Base-by-base conservation (phyloP, 2,113 vertebrate genomes). In the Rhabdornis inornatus region DNA sequence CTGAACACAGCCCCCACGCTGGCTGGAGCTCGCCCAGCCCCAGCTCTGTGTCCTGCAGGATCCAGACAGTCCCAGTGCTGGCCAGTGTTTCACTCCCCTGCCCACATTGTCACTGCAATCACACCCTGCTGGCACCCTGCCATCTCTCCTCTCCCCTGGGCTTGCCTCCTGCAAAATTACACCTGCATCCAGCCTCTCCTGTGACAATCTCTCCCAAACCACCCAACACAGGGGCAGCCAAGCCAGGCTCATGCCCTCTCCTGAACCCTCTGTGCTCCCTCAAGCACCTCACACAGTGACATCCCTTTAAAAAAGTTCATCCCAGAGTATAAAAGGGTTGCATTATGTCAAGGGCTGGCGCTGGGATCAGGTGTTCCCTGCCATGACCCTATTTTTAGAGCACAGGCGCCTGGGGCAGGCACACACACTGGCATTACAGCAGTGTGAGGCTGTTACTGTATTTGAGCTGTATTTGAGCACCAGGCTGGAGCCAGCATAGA, bases 271-370 rank as follows among this genome's bases (percentile, higher is more conserved):
- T 2, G 0, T 7, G 42, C 23, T 24, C 44, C 42, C 65, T 42
- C 63, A 2, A 37, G 88, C 57, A 21, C 13, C 30, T 21, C 2
- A 0, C 42, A 5, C 7, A 4, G 69, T 17, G 0, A 47, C 15
- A 16, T 6, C 55, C 40, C 66, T 81, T 69, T n/a, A 6, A 68
- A 64, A 33, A 50, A 59, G 19, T 2, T 33, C 31, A 28, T 35
- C 71, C 87, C n/a, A 3, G 35, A 35, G 49, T 47, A 44, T 17
- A 40, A 63, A 86, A 63, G 0, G 3, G 75, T 10, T 31, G 21
- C 0, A 2, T 28, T 44, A 44, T 6, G 45, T 60, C 86, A 56
- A 56, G 90, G 83, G 71, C 16, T 66, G 71, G 86, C 60, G 23
- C 76, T 18, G 76, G 2, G 2, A 87, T 74, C 86, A 87, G 85